Evolutionary conservation across 2,113 vertebrate species (phyloP), one percentile per base, ranked within the genome.

Genomic region (Crocuta crocuta): DNA sequence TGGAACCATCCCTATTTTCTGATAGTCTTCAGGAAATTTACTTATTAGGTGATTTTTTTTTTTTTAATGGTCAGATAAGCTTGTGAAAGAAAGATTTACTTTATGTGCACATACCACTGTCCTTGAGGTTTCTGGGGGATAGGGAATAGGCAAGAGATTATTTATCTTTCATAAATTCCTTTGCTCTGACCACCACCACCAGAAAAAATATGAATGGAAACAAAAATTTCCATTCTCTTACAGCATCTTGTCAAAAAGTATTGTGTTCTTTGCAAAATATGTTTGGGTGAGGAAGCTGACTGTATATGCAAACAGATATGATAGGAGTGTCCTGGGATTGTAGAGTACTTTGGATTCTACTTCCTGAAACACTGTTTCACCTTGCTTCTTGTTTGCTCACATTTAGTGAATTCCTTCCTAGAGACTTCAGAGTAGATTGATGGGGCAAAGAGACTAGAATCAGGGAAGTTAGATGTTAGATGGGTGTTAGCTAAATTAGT

Each of bases 261-360:
- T 78, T n/a, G 28, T 80, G 65, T 76, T 92, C 33, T 89, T 92
- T 95, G 79, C 35, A 85, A n/a, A 89, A n/a, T 89, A 39, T 39
- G 89, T 83, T 92, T 80, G 21, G 39, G 1, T 89, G 71, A 68
- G 53, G 55, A 85, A 89, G 35, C 43, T 73, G 63, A 15, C 65
- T 95, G 53, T 58, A 24, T 84, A 28, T 93, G 79, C 65, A 95
- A 90, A 66, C 31, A 95, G 35, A 35, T 73, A 89, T 73, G 17
- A 33, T 80, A 48, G 28, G 58, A 61, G 1, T 28, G 35, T 45
- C 26, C 10, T 84, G 71, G 13, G 33, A n/a, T 73, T 33, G 45
- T 80, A 28, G 55, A 50, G 24, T 70, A 26, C 53, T 93, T 93
- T 58, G 55, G 73, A 74, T 95, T 90, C 53, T 58, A 5, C 73